Evolutionary conservation across 2,113 vertebrate species (phyloP).

Genomic region (Chrysochloris asiatica): DNA sequence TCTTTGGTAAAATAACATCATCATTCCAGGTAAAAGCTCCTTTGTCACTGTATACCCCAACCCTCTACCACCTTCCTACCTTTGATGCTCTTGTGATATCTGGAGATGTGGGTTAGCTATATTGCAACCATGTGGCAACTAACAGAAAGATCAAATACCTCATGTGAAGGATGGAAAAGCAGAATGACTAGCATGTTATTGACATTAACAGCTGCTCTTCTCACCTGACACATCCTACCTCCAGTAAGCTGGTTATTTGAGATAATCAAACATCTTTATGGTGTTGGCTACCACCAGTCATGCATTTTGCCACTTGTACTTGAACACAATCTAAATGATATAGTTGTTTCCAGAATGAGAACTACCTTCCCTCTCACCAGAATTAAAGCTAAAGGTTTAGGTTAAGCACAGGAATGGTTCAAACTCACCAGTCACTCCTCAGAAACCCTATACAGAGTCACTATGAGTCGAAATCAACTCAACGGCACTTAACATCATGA

Average conservation of each 20-base stretch:
- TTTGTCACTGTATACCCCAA: neutral
- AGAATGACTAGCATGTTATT: neutral
- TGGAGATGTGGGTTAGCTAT: neutral
- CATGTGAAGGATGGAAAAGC: neutral
- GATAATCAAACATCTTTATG: neutral
- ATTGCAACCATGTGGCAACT: neutral
- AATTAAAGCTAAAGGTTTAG: too few species aligned
- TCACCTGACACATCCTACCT: neutral
- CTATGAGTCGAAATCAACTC: too few species aligned
- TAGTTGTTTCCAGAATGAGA: neutral
- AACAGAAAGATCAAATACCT: neutral
- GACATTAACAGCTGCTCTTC: neutral
- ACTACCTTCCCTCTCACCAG: neutral
- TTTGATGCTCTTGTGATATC: neutral
- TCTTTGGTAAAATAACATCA: neutral
- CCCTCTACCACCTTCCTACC: neutral
- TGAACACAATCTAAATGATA: conserved; percentile 34
- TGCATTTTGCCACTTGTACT: neutral
- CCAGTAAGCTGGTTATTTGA: neutral
- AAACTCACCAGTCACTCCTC: too few species aligned
- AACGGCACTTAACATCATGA: too few species aligned
- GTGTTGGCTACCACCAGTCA: neutral
- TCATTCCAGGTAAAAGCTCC: neutral
- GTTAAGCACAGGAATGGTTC: too few species aligned
- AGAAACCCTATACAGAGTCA: too few species aligned